phyloP scores from a whole-genome alignment of 2,113 vertebrate genomes.

The Cnemophilus loriae region DNA sequence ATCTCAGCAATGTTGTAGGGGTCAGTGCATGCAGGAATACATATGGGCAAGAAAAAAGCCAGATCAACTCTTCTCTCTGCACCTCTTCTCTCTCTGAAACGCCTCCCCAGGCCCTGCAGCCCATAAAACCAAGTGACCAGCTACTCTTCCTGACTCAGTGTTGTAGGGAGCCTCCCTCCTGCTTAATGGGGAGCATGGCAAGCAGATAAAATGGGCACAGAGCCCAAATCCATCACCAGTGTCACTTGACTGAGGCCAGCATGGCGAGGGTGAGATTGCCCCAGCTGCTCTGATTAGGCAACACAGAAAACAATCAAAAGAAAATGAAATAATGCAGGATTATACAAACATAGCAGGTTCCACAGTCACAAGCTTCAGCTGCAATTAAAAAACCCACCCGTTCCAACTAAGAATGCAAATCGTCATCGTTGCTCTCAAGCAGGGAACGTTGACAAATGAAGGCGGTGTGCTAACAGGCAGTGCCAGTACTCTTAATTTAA shows the following conservation, averaged over 20 bases:
- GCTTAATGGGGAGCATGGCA: background rate
- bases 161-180: background rate
- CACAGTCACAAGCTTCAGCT: background rate
- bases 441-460: slow-evolving; percentile 43
- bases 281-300: background rate
- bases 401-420: slow-evolving; percentile 42
- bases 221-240: background rate
- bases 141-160: background rate
- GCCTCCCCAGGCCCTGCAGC: background rate
- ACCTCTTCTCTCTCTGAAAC: background rate
- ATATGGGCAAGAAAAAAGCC: background rate
- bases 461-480: slow-evolving; percentile 46
- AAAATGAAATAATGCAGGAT: background rate
- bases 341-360: background rate
- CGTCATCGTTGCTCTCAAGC: background rate
- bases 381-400: background rate
- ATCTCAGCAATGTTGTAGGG: fast-evolving
- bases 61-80: background rate
- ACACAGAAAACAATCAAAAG: background rate
- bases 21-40: background rate
- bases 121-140: background rate
- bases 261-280: background rate
- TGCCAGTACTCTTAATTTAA: slow-evolving; percentile 39
- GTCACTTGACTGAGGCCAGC: background rate
- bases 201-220: background rate